Percentiles rank a stretch among this genome's conserved stretches.
These are phyloP conservation scores for Arctopsyche grandis DNA, from an alignment of 1,140 invertebrate genomes.

Conservation along the genomic window DNA sequence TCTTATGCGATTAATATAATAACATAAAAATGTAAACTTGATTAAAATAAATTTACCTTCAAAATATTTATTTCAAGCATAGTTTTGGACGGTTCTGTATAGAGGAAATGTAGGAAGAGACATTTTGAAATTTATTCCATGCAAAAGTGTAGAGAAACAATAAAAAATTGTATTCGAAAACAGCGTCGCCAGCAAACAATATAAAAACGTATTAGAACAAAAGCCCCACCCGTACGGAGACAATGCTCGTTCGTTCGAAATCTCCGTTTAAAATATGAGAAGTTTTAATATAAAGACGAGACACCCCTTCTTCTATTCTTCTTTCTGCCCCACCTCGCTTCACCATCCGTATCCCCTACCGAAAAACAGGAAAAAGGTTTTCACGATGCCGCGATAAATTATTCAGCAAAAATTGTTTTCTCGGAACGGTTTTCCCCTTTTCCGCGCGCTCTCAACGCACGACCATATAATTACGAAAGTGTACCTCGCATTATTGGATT, in stretches of 20 bases:
- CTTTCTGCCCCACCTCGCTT: no score
- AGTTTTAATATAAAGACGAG: slow-evolving; percentile 24
- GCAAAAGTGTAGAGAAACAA: no score
- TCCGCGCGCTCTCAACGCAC: background rate
- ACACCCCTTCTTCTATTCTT: background rate
- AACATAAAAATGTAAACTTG: no score
- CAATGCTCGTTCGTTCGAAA: slow-evolving; percentile 2
- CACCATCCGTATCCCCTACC: background rate
- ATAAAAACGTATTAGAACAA: slow-evolving; percentile 17
- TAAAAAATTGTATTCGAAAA: slow-evolving; percentile 8
- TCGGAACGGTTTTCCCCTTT: background rate
- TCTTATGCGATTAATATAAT: no score
- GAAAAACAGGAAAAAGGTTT: slow-evolving; percentile 30
- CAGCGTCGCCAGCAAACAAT: background rate
- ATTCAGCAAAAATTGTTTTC: slow-evolving; percentile 34
- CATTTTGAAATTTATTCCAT: no score
- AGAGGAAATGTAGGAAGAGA: no score
- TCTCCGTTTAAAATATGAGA: slow-evolving; percentile 27
- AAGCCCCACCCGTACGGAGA: background rate
- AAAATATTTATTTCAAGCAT: no score
- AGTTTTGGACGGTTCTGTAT: no score
- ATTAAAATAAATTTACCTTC: no score
- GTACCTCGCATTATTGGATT: background rate
- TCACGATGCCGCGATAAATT: slow-evolving; percentile 24
- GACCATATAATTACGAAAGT: background rate